Evolutionary conservation across 37 sponge, comb jelly and placozoan genomes (phyloP).

Genomic region (Amphimedon queenslandica): DNA sequence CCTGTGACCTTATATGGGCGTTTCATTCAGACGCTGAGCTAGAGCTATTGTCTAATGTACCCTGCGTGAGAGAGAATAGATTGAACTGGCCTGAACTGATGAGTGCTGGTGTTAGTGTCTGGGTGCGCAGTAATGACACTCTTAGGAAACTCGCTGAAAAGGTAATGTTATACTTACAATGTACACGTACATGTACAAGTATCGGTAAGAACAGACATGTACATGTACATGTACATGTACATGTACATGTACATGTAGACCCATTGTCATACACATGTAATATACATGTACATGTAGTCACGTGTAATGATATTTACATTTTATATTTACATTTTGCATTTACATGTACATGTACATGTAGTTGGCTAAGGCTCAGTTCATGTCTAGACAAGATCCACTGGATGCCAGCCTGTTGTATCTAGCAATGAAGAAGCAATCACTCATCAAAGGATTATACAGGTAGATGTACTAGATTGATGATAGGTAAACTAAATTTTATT

Average conservation of each 20-base stretch:
- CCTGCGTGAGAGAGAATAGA: slow-evolving; percentile 66
- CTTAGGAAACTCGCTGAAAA: slow-evolving; percentile 78
- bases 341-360: slow-evolving; percentile 8
- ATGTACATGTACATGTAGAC: not conserved
- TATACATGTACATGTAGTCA: not conserved
- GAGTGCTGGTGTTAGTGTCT: slow-evolving; percentile 90
- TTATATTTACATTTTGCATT: slow-evolving; percentile 4
- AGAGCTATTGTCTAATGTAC: slow-evolving; percentile 77
- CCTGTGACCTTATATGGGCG: slow-evolving; percentile 88
- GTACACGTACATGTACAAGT: not conserved
- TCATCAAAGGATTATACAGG: slow-evolving; percentile 84
- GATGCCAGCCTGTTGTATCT: slow-evolving; percentile 93
- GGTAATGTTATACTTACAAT: slow-evolving; percentile 32
- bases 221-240: not conserved
- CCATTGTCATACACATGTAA: not conserved
- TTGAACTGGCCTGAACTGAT: slow-evolving; percentile 79
- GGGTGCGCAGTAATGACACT: slow-evolving; percentile 83
- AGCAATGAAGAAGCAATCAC: slow-evolving; percentile 93
- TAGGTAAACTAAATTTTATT: not conserved
- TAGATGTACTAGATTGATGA: too few species aligned
- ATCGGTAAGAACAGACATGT: too few species aligned
- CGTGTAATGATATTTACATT: slow-evolving; percentile 1
- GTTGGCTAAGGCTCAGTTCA: slow-evolving; percentile 89
- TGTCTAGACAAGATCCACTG: slow-evolving; percentile 74
- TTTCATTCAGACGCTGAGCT: slow-evolving; percentile 91